Percentiles rank a stretch among this genome's conserved stretches.
These are phyloP conservation scores for Malacosoma neustria DNA, from an alignment of 2,888 invertebrate genomes.

Conservation along the genomic window DNA sequence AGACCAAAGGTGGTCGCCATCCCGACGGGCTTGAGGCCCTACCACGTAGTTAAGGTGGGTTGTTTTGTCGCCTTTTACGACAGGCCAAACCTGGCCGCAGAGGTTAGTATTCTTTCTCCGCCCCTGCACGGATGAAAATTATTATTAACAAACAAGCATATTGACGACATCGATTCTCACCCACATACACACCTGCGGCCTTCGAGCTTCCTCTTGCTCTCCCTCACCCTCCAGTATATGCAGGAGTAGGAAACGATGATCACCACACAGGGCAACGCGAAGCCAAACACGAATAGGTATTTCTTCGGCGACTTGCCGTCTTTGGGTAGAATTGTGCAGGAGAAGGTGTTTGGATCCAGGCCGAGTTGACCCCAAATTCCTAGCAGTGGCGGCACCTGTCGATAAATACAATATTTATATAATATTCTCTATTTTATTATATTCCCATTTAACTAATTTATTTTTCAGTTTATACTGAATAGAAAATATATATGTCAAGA, in stretches of 20 bases:
- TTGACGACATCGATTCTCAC: slow-evolving; percentile 30
- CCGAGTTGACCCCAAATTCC: slow-evolving; percentile 91
- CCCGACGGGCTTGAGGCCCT: too few relatives aligned
- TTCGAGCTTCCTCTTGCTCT: slow-evolving; percentile 82
- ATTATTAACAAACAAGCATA: slow-evolving; percentile 29
- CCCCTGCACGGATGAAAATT: too few relatives aligned
- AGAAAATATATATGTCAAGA: too few relatives aligned
- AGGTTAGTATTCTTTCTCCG: too few relatives aligned
- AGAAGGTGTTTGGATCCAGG: slow-evolving; percentile 85
- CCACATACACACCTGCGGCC: slow-evolving; percentile 79
- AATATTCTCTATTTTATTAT: too few relatives aligned
- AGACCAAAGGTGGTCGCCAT: too few relatives aligned
- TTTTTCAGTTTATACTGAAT: too few relatives aligned
- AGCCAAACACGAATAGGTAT: slow-evolving; percentile 86
- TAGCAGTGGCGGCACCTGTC: slow-evolving; percentile 84
- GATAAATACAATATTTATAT: too few relatives aligned
- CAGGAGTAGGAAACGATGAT: slow-evolving; percentile 90
- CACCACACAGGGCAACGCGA: slow-evolving; percentile 87
- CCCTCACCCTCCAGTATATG: slow-evolving; percentile 86
- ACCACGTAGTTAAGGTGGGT: too few relatives aligned
- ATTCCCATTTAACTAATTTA: too few relatives aligned
- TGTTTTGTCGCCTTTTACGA: too few relatives aligned
- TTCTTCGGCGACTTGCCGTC: slow-evolving; percentile 88
- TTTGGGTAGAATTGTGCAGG: slow-evolving; percentile 89
- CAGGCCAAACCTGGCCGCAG: too few relatives aligned